These are phyloP conservation scores for Hirudinaria manillensis DNA, from an alignment of 2,888 invertebrate genomes.

Conservation along the genomic window DNA sequence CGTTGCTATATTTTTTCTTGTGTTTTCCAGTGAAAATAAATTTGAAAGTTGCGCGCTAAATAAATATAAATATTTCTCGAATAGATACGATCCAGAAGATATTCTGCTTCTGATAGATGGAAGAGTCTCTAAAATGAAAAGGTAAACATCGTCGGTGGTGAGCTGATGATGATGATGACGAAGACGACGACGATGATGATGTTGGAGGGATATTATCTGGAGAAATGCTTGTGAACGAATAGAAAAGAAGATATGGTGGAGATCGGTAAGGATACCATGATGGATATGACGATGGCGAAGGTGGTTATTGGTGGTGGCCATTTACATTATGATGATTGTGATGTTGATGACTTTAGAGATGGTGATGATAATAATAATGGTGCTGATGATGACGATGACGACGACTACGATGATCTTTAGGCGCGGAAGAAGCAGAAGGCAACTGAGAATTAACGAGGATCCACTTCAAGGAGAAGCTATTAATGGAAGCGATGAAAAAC, in stretches of 20 bases:
- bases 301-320: not conserved
- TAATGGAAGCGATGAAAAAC: too few relatives aligned
- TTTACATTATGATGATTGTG: not conserved
- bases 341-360: not conserved
- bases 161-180: not conserved
- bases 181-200: not conserved
- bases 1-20: too few relatives aligned
- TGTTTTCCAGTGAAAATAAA: too few relatives aligned
- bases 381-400: not conserved
- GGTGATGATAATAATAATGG: not conserved
- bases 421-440: too few relatives aligned
- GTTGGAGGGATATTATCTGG: not conserved
- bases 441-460: too few relatives aligned
- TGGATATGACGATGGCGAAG: slow-evolving; percentile 2
- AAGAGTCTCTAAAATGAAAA: too few relatives aligned
- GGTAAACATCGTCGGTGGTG: not conserved
- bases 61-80: too few relatives aligned
- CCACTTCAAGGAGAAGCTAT: too few relatives aligned
- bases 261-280: too few relatives aligned
- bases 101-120: too few relatives aligned
- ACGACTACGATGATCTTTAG: not conserved
- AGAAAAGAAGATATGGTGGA: not conserved
- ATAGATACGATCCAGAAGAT: too few relatives aligned
- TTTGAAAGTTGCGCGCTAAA: too few relatives aligned
- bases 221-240: not conserved